Evolutionary conservation across 2,797 vertebrate species (phyloP).

Genomic region (Schizothorax lantsangensis): DNA sequence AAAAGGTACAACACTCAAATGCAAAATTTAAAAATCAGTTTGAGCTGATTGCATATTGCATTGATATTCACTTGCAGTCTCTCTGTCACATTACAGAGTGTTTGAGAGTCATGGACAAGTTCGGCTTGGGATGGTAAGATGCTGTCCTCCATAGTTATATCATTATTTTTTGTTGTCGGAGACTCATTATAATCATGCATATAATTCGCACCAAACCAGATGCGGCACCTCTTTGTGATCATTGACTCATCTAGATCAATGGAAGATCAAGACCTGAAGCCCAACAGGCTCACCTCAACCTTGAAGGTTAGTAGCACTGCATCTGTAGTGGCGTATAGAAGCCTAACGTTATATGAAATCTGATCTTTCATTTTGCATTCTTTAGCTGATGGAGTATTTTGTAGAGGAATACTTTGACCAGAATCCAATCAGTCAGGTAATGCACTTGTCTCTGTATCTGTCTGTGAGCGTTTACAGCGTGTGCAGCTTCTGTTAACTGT

Average conservation of each 20-base stretch:
- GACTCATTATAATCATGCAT: background rate
- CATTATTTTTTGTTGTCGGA: background rate
- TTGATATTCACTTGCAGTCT: background rate
- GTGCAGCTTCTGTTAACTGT: background rate
- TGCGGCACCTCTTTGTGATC: slow-evolving; percentile 94
- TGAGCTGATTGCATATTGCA: background rate
- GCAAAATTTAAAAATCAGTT: background rate
- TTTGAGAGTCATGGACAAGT: slow-evolving; percentile 92
- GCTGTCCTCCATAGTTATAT: background rate
- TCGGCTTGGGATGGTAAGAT: slow-evolving; percentile 94
- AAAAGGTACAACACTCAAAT: slow-evolving; percentile 83
- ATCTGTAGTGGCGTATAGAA: background rate
- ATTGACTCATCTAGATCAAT: slow-evolving; percentile 95
- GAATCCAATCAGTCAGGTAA: slow-evolving; percentile 98
- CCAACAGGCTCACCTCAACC: slow-evolving; percentile 87
- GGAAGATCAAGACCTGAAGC: slow-evolving; percentile 97
- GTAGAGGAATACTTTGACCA: slow-evolving; percentile 98
- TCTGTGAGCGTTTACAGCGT: slow-evolving; percentile 54
- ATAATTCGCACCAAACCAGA: slow-evolving; percentile 75
- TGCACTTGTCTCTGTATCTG: slow-evolving; percentile 19
- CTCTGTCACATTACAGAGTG: slow-evolving; percentile 73
- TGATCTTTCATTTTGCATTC: background rate
- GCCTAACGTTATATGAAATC: background rate
- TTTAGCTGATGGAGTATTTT: slow-evolving; percentile 91
- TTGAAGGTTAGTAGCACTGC: slow-evolving; percentile 73